These are phyloP conservation scores for Sphaerodactylus townsendi DNA, from an alignment of 2,113 vertebrate genomes.

Conservation along the genomic window DNA sequence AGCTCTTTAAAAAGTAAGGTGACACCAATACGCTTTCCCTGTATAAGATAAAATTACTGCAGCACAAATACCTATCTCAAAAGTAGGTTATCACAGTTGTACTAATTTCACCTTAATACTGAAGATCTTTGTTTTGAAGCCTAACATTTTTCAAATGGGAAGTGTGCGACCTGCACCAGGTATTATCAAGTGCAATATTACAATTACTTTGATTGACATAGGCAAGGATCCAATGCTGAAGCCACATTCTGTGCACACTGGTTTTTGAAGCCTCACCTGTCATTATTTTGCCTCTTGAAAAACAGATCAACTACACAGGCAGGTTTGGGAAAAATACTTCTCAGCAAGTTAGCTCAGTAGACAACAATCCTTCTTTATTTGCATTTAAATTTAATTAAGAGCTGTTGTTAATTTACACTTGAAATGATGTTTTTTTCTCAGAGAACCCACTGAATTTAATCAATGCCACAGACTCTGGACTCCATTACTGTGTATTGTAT, in stretches of 20 bases:
- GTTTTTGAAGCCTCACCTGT: neutral
- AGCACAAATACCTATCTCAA: neutral
- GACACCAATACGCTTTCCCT: too few relatives aligned
- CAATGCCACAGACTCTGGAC: neutral
- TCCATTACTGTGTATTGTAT: neutral
- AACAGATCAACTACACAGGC: neutral
- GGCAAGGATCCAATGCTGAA: too few relatives aligned
- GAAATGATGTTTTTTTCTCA: neutral
- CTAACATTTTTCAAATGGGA: neutral
- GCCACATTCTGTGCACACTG: neutral
- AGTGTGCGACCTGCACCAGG: neutral
- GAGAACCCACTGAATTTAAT: neutral
- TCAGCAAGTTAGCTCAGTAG: neutral
- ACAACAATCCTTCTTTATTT: neutral
- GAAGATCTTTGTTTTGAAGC: neutral
- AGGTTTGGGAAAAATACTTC: neutral
- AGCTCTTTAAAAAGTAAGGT: too few relatives aligned
- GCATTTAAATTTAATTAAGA: conserved; percentile 16
- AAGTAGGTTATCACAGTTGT: neutral
- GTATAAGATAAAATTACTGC: too few relatives aligned
- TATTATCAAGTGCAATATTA: neutral
- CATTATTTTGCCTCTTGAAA: neutral
- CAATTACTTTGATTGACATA: neutral
- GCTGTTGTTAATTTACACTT: neutral
- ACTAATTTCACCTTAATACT: neutral